phyloP scores from a whole-genome alignment of 2,797 vertebrate species.

The Muscicapa comitata region DNA sequence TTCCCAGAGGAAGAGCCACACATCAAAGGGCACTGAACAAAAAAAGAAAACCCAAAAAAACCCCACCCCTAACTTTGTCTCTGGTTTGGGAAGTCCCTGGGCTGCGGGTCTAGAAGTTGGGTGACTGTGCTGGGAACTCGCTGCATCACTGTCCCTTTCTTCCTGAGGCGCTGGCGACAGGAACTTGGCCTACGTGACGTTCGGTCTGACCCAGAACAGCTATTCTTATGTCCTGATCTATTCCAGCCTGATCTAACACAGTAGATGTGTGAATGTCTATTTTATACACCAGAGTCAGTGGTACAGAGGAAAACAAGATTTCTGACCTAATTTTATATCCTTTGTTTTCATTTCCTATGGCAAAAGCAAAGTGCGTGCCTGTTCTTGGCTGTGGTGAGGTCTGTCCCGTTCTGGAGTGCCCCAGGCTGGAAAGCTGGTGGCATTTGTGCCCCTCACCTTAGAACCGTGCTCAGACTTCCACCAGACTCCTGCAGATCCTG shows the following conservation, averaged over 20 bases:
- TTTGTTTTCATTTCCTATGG: constrained; percentile 47
- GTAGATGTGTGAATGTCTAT: background rate
- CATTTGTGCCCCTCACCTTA: background rate
- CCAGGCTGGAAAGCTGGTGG: background rate
- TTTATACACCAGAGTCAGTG: background rate
- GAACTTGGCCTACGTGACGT: background rate
- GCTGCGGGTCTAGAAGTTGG: background rate
- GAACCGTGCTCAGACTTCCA: background rate
- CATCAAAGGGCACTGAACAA: background rate
- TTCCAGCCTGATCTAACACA: background rate
- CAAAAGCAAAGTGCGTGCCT: background rate
- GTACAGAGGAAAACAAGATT: constrained; percentile 1
- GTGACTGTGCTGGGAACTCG: background rate
- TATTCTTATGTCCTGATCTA: background rate
- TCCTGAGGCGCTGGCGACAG: background rate
- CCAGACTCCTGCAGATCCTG: background rate
- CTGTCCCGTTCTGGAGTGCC: background rate
- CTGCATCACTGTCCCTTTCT: background rate
- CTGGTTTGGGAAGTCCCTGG: background rate
- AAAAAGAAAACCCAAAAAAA: background rate
- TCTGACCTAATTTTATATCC: constrained; percentile 11
- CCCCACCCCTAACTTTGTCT: background rate
- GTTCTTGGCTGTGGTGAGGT: background rate
- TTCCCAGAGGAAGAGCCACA: background rate
- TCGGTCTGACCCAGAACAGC: background rate